Base-by-base conservation (phyloP, 1,140 invertebrate genomes). In the Papilio helenus region DNA sequence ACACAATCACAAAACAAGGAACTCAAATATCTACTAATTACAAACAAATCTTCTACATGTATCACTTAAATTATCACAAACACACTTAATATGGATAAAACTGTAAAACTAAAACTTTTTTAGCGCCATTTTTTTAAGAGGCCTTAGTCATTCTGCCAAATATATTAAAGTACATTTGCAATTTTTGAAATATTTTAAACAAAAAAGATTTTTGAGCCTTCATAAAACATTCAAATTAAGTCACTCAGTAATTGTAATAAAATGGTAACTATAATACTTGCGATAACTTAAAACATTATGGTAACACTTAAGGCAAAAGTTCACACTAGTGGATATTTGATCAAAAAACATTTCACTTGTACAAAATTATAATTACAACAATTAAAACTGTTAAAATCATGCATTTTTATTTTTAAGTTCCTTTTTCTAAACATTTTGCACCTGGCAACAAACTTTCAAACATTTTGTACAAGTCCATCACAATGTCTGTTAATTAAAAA, bases 1-100 rank as follows among this genome's bases (percentile, higher is more conserved):
- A 84, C 79, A 78, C 46, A 81, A 86, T 87, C 83, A 87, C 83
- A 85, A 84, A 84, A 80, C 79, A 84, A 85, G 83, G 79, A 85
- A 87, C 82, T 80, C 83, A 80, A 72, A 80, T 68, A 82, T 77
- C 51, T 39, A 55, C 49, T 55, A 76, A 76, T 61, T 55, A 76
- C 34, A 76, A 58, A 58, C 49, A 49, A 76, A 61, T 20, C 20
- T 61, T 12, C 9, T 68, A 68, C 23, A 16, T 26, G 61, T 68
- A 68, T 68, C 61, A 68, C 61, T 68, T 29, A 68, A 58, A 26
- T 23, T 8, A 65, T 68, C 61, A 68, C 61, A 68, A 68, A 68
- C 61, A 68, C 61, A 68, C 26, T 68, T 68, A 29, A 68, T 16
- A 68, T 68, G 26, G 7, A 26, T 61, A 61, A 61, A 61, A 61